These are phyloP conservation scores for Stegodyphus mimosarum DNA, from an alignment of 1,140 invertebrate species.

Conservation along the genomic window DNA sequence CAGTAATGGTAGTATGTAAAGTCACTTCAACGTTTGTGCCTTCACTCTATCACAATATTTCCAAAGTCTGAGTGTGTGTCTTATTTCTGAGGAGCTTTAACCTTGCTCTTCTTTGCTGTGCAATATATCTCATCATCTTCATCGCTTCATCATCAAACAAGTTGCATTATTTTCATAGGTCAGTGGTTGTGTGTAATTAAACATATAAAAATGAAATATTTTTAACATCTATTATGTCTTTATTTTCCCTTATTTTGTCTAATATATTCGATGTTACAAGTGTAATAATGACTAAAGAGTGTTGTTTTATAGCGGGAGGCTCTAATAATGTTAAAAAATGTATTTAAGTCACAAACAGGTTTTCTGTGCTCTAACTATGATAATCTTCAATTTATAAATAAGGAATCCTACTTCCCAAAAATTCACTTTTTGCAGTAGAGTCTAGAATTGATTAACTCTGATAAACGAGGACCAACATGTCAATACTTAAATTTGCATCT, in stretches of 20 bases:
- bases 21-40: too few relatives aligned
- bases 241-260: not conserved
- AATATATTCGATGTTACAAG: not conserved
- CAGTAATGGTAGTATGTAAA: too few relatives aligned
- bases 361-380: not conserved
- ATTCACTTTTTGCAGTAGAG: not conserved
- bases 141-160: too few relatives aligned
- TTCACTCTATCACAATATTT: too few relatives aligned
- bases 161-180: too few relatives aligned
- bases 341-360: not conserved
- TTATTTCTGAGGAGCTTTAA: too few relatives aligned
- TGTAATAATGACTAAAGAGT: not conserved
- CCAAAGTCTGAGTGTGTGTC: too few relatives aligned
- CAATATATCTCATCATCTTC: too few relatives aligned
- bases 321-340: not conserved
- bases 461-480: not conserved
- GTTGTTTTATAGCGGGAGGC: not conserved
- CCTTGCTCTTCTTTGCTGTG: too few relatives aligned
- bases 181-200: too few relatives aligned
- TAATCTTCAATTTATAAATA: slow-evolving; percentile 6
- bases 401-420: not conserved
- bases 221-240: not conserved
- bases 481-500: too few relatives aligned
- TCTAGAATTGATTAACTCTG: not conserved
- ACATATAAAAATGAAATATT: not conserved